Base-by-base conservation (phyloP, 2,113 vertebrate genomes). In the Arizona elegans region DNA sequence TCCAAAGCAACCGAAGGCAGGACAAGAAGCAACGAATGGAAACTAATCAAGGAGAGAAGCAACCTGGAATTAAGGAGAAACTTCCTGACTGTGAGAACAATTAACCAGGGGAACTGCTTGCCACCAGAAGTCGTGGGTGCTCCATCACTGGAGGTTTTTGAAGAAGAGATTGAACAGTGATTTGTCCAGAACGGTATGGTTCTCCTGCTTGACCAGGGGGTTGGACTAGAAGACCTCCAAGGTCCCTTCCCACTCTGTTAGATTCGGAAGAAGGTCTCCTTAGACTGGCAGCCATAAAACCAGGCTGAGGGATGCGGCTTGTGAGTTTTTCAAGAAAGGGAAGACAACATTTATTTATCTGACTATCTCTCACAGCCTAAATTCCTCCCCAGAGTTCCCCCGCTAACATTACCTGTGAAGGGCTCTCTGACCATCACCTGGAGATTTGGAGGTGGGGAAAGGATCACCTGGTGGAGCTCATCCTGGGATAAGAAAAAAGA, bases 381-480 rank as follows among this genome's bases (percentile, higher is more conserved):
- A 50, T 24, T 9, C 17, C n/a, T 29, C 11, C 50, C 9, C 53
- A 5, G 19, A 17, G 8, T 21, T 62, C 26, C 59, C 29, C 9
- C 4, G 24, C 58, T 59, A 24, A 11, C 8, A 88, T 94, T 96
- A 99, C 99, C 99, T 98, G 98, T 98, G 86, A 98, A 95, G 43
- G 98, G 98, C 94, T 99, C 98, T 93, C 97, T 98, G 29, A 98
- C 98, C 96, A 99, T 89, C 19, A 98, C 97, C 95, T 98, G 98
- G 54, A 98, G 96, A 55, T 98, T 98, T 38, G 99, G 99, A 13
- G 99, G 98, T 2, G 98, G 95, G 93, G 97, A 98, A 96, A 99
- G 96, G 95, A 99, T 97, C 96, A 99, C 94, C 95, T 99, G 98
- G 96, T 98, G 98, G 65, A 99, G 97, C 94, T 98, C 98, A 92